Conservation (phyloP, 2,797 vertebrate genomes). For the Delichon dasypus region DNA sequence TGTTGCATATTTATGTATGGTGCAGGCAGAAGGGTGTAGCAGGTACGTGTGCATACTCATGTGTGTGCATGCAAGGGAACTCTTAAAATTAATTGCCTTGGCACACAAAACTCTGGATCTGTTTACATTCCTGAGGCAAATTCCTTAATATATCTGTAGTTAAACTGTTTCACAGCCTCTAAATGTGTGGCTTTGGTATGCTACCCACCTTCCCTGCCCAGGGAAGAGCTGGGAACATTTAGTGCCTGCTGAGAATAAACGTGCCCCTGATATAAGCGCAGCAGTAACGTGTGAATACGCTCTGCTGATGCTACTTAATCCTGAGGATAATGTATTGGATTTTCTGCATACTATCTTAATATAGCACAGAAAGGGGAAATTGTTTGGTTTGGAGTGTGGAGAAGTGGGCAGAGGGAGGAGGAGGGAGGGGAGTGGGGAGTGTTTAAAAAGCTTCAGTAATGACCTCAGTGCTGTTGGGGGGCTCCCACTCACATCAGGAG, state of each 20-base stretch:
- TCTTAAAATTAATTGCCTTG: slow-evolving; percentile 36
- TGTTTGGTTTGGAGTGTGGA: background rate
- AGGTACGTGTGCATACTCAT: background rate
- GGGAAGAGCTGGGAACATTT: background rate
- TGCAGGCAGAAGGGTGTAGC: background rate
- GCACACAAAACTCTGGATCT: slow-evolving; percentile 13
- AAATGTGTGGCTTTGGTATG: background rate
- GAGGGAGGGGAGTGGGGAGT: background rate
- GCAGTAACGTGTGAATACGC: background rate
- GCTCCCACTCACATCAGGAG: background rate
- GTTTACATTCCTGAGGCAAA: slow-evolving; percentile 62
- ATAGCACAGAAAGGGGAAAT: background rate
- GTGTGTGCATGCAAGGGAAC: background rate
- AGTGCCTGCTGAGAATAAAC: background rate
- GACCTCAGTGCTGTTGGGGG: background rate
- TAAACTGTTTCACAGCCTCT: background rate
- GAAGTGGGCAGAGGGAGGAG: background rate
- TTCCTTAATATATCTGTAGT: slow-evolving; percentile 27
- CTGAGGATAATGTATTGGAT: slow-evolving; percentile 31
- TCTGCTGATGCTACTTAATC: slow-evolving; percentile 35
- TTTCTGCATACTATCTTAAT: slow-evolving; percentile 27
- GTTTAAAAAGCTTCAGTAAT: background rate
- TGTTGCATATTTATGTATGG: background rate
- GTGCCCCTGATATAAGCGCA: background rate
- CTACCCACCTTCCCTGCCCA: background rate